Percentiles rank a stretch among this genome's conserved stretches.
These are phyloP conservation scores for Gallinago undulata DNA, from an alignment of 2,113 vertebrate species.

Conservation along the genomic window DNA sequence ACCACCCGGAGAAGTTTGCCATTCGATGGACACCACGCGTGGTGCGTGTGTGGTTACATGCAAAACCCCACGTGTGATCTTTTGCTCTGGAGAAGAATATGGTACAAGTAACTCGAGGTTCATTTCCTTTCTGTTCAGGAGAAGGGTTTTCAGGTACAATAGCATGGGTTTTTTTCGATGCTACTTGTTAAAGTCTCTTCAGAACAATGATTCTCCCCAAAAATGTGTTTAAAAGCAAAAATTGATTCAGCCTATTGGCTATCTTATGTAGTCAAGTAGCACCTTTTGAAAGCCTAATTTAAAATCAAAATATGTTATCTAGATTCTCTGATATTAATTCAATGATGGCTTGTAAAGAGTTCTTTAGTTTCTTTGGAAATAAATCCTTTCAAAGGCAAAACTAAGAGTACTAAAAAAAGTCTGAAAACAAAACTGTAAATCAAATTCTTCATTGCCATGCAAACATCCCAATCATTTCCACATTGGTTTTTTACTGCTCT, in stretches of 20 bases:
- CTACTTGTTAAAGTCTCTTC: not conserved
- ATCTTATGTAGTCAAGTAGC: not conserved
- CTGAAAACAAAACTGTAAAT: constrained; percentile 53
- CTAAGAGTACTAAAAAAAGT: not conserved
- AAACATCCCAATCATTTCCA: constrained; percentile 9
- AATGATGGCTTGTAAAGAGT: not conserved
- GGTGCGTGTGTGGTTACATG: not conserved
- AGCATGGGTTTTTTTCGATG: not conserved
- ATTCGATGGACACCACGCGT: not conserved
- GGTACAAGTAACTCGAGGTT: not conserved
- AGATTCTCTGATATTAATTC: not conserved
- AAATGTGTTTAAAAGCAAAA: not conserved
- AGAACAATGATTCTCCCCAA: not conserved
- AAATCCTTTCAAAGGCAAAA: not conserved
- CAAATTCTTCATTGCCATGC: not conserved
- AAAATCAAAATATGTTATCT: not conserved
- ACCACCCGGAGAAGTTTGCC: not conserved
- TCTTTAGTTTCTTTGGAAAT: not conserved
- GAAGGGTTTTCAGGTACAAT: not conserved
- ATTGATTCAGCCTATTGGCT: not conserved
- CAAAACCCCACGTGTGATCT: rapidly evolving
- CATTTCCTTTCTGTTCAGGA: not conserved
- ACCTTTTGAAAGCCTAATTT: not conserved
- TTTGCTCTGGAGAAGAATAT: not conserved
- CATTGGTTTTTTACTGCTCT: not conserved